phyloP scores from a whole-genome alignment of 2,888 invertebrate species.

The Ditylenchus weischeri region DNA sequence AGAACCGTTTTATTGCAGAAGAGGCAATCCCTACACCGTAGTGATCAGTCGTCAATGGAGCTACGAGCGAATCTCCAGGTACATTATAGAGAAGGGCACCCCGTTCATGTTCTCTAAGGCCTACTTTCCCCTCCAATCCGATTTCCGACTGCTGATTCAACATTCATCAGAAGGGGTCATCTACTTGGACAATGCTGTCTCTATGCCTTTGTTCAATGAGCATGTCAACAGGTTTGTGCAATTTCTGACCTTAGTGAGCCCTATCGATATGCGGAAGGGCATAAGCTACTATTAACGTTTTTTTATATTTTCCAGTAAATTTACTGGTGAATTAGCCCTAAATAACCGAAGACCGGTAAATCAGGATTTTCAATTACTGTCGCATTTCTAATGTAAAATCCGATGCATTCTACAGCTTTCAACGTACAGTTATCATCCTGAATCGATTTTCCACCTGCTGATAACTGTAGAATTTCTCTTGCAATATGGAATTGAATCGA shows the following conservation, averaged over 20 bases:
- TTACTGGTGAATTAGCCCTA: too few species aligned
- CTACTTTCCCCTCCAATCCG: slow-evolving; percentile 14
- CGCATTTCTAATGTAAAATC: too few species aligned
- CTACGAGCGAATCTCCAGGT: slow-evolving; percentile 23
- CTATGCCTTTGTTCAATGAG: slow-evolving; percentile 25
- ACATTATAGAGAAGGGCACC: slow-evolving; percentile 23
- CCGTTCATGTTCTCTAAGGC: slow-evolving; percentile 15
- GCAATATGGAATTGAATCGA: too few species aligned
- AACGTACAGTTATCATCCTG: too few species aligned
- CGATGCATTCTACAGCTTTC: too few species aligned
- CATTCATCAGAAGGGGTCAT: slow-evolving; percentile 19
- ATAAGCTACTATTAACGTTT: too few species aligned
- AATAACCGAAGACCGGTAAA: too few species aligned
- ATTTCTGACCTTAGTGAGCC: background rate
- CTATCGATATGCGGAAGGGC: too few species aligned
- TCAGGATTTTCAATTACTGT: too few species aligned
- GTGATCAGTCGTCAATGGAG: slow-evolving; percentile 26
- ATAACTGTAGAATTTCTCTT: too few species aligned
- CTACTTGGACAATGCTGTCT: slow-evolving; percentile 20
- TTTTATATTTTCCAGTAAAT: too few species aligned
- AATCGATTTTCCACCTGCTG: too few species aligned
- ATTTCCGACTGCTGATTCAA: slow-evolving; percentile 25
- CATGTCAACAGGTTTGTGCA: slow-evolving; percentile 15
- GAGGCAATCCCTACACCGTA: slow-evolving; percentile 25
- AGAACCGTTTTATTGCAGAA: slow-evolving; percentile 21